Evolutionary conservation across 2,797 vertebrate species (phyloP).

Genomic region (Denticeps clupeoides): DNA sequence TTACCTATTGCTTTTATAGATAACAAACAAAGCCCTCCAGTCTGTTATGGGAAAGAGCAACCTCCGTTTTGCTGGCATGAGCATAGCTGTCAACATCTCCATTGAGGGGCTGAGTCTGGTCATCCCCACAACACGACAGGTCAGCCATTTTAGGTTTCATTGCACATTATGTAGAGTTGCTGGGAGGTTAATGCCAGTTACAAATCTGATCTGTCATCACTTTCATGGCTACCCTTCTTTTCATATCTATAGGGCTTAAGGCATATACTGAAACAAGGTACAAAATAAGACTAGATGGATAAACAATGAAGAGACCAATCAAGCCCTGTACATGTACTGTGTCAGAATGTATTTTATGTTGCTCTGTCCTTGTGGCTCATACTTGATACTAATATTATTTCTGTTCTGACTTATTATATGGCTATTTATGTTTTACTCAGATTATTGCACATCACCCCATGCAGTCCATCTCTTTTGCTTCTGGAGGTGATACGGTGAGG

Average conservation of each 20-base stretch:
- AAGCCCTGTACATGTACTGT: not conserved
- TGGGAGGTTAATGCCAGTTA: not conserved
- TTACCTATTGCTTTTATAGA: slow-evolving; percentile 41
- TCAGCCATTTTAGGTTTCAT: slow-evolving; percentile 37
- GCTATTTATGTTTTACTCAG: slow-evolving; percentile 45
- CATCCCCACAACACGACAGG: slow-evolving; percentile 84
- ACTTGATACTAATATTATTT: slow-evolving; percentile 1
- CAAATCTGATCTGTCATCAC: not conserved
- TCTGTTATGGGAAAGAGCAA: slow-evolving; percentile 89
- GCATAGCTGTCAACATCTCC: slow-evolving; percentile 83
- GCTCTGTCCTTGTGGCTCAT: not conserved
- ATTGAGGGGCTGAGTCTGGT: slow-evolving; percentile 82
- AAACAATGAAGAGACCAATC: no score
- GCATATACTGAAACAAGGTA: no score
- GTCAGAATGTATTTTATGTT: not conserved
- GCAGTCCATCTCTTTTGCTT: slow-evolving; percentile 97
- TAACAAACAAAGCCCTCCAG: slow-evolving; percentile 77
- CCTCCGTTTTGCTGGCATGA: slow-evolving; percentile 88
- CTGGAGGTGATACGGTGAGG: slow-evolving; percentile 87
- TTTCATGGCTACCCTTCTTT: not conserved
- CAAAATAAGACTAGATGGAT: no score
- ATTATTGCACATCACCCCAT: slow-evolving; percentile 94
- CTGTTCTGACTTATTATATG: not conserved
- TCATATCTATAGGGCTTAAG: no score
- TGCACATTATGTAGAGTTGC: not conserved